Conservation (phyloP, 2,113 vertebrate species). For the Hippocampus guttulatus region DNA sequence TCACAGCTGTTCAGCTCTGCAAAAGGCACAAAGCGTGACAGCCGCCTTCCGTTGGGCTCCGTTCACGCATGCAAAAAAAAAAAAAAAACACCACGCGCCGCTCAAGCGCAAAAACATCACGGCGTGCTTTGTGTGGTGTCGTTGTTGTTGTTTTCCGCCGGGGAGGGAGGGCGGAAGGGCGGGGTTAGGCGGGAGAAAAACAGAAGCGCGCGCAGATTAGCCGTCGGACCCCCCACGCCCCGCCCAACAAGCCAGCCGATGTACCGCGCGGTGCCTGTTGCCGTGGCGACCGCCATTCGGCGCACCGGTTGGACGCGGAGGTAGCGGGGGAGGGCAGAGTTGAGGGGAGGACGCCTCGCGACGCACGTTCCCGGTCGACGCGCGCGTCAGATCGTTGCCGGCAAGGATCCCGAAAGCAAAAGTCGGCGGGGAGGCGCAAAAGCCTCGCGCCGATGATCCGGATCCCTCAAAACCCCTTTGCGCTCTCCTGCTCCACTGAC, state of each 20-base stretch:
- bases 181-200: constrained; percentile 59
- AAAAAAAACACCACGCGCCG: constrained; percentile 2
- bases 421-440: constrained; percentile 13
- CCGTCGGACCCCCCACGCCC: constrained; percentile 48
- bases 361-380: constrained; percentile 50
- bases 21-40: no score
- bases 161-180: constrained; percentile 30
- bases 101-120: constrained; percentile 56
- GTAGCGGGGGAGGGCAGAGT: constrained; percentile 44
- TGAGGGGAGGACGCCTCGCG: constrained; percentile 24
- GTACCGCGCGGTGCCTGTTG: constrained; percentile 69
- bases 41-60: no score
- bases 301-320: constrained; percentile 74
- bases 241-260: constrained; percentile 55
- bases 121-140: constrained; percentile 49
- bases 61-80: no score
- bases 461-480: neutral
- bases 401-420: constrained; percentile 2
- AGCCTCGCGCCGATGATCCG: constrained; percentile 31
- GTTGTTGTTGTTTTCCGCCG: constrained; percentile 54
- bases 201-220: constrained; percentile 57
- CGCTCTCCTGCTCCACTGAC: neutral
- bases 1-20: no score
- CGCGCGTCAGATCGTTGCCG: neutral
- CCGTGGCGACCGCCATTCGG: constrained; percentile 74